Base-by-base conservation (phyloP, 23 tunicate genomes). In the Aplidium turbinatum region DNA sequence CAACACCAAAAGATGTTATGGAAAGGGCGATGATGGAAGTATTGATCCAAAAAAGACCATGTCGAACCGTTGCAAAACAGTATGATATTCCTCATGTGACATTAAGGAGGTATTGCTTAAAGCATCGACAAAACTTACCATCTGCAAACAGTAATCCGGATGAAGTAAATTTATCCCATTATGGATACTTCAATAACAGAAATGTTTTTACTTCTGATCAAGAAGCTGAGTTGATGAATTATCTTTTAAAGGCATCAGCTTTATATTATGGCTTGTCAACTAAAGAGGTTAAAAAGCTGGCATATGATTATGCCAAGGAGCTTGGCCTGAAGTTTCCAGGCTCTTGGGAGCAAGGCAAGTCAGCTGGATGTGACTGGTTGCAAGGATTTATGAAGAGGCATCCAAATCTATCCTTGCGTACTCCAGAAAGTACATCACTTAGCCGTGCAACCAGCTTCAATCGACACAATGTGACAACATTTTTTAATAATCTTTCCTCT, bases 391-490 rank as follows among this genome's bases (percentile, higher is more conserved):
- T 42, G 50, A 42, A 42, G 16, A 11, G 50, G 16, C 50, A 42
- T 42, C 50, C 50, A 11, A 42, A 16, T 16, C 16, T 42, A 16
- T 42, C 50, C 50, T 42, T 42, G 50, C 11, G 50, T 9, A 42
- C 50, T 9, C 50, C 50, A 42, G 50, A 42, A 42, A 42, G 50
- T 16, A 42, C 50, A 42, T 42, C 50, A 42, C 50, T 42, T 11
- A 55, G 62, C 42, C 46, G 70, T 30, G 70, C 46, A 5, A 63
- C 70, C 51, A 30, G 34, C 9, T 63, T 63, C 46, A 63, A 63
- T 18, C 7, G 70, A 13, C 48, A 27, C 30, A 63, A 13, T 11
- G 70, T 63, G 9, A 18, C 7, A 24, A 31, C 29, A 26, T 63
- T 63, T 18, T 63, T 26, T 40, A 21, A 63, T 63, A 63, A 30